Evolutionary conservation across 1,140 invertebrate species (phyloP), one percentile per base, ranked within the genome.

Genomic region (Aphaenogaster floridana): DNA sequence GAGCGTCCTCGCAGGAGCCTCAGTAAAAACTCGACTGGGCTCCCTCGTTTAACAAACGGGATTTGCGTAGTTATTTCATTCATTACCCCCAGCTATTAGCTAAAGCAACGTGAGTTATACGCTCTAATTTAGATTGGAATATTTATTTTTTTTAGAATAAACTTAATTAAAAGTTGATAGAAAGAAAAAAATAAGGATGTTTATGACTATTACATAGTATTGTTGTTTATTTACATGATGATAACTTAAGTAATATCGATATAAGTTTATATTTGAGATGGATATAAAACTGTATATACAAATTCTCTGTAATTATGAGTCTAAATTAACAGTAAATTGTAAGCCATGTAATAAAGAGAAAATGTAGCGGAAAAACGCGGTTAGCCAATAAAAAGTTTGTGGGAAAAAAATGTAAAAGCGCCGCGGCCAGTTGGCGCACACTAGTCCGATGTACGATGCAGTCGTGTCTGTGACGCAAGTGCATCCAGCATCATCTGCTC

Each of bases 401-500:
- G 6, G 3, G 7, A 42, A 61, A 84, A 50, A 72, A 83, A 59
- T 28, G 54, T 17, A 50, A 48, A 72, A 68, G 8, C 9, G 28
- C 17, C 28, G 6, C 15, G 3, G 52, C 64, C 80, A 84, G 54
- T 88, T 76, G 57, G 69, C 57, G 59, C 63, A 45, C 34, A 84
- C 69, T 17, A 61, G 54, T 28, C 42, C 52, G 59, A 28, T 50
- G 72, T 45, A 52, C 86, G 77, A 48, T 61, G n/a, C 76, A 68
- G 54, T 39, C 57, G 39, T 78, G 61, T 69, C 59, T 54, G 86
- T 90, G 81, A 91, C 90, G 90, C 76, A 87, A 90, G 76, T 86
- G 74, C 80, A 78, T 64, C 63, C 50, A 77, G 78, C 64, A 79
- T 91, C 90, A 88, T 88, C 84, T 91, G 89, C 89, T 89, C 88